Percentiles rank a stretch among this genome's conserved stretches.
Conservation (phyloP, 2,888 invertebrate species). For the Sipha maydis region DNA sequence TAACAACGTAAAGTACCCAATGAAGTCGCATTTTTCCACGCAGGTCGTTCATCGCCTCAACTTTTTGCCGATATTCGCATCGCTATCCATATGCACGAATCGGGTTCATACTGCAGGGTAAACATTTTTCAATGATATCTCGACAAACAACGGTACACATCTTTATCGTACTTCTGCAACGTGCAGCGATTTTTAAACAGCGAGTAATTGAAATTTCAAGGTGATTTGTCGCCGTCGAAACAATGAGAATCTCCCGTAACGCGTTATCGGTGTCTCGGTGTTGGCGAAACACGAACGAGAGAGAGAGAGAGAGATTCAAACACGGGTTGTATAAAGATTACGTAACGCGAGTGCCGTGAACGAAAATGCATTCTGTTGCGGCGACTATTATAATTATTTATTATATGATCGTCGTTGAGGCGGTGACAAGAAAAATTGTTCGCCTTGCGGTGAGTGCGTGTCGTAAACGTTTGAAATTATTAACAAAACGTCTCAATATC, state of each 20-base stretch:
- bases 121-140: background rate
- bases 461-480: too few relatives aligned
- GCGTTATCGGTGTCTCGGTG: background rate
- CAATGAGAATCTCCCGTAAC: background rate
- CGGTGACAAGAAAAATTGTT: background rate
- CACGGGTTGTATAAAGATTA: background rate
- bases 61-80: too few relatives aligned
- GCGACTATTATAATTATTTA: background rate
- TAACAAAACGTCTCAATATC: too few relatives aligned
- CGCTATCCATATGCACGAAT: too few relatives aligned
- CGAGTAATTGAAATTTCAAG: background rate
- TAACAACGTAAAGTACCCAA: too few relatives aligned
- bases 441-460: too few relatives aligned
- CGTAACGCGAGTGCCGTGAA: background rate
- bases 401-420: background rate
- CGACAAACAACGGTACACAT: background rate
- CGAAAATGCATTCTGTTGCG: background rate
- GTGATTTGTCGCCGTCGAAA: background rate
- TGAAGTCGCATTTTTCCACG: too few relatives aligned
- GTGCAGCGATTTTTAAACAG: background rate
- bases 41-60: too few relatives aligned
- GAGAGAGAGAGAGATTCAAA: background rate
- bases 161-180: background rate
- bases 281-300: background rate
- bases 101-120: too few relatives aligned